Conservation (phyloP, 2,888 invertebrate genomes). For the Calliopum simillimum region DNA sequence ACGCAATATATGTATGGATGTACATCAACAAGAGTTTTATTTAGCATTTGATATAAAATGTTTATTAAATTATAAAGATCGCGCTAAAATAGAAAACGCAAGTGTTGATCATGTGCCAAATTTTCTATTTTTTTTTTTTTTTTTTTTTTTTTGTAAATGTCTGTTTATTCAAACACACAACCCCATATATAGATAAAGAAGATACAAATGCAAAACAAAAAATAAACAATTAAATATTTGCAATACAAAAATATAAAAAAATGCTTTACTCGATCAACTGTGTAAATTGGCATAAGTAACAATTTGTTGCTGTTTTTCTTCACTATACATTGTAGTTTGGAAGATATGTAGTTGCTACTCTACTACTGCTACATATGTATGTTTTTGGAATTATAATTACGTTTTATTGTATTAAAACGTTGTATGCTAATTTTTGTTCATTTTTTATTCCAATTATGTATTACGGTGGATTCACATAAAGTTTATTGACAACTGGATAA, state of each 20-base stretch:
- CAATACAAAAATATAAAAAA: neutral
- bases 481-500: no score
- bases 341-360: constrained; percentile 1
- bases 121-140: neutral
- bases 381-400: constrained; percentile 29
- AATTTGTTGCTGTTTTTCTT: neutral
- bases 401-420: neutral
- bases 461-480: no score
- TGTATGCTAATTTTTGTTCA: no score
- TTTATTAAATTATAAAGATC: constrained; percentile 10
- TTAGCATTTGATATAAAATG: neutral
- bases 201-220: neutral
- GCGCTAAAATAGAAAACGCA: constrained; percentile 26
- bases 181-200: neutral
- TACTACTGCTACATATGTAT: constrained; percentile 10
- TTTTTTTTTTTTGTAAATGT: no score
- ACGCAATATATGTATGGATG: no score
- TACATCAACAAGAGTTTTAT: no score
- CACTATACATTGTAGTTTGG: neutral
- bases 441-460: no score
- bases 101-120: constrained; percentile 22
- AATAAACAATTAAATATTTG: neutral
- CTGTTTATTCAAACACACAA: constrained; percentile 2
- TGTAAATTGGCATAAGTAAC: constrained; percentile 12
- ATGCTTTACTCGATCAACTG: neutral